phyloP scores from a whole-genome alignment of 1,140 invertebrate species.

The Drosophila sp. region DNA sequence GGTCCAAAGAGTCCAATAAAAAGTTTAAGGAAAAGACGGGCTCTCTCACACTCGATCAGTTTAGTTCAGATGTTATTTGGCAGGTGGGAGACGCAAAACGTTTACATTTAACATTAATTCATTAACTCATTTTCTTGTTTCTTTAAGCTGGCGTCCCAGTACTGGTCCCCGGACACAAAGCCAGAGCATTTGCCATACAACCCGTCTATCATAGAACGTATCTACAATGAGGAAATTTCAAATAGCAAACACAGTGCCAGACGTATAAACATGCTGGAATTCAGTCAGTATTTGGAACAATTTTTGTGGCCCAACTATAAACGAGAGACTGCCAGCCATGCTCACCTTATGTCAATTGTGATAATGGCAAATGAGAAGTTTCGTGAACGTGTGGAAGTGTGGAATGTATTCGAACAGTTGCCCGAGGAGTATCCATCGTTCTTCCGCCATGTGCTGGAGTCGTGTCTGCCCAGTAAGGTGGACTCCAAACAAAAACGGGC shows the following conservation, averaged over 20 bases:
- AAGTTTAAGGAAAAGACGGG: conserved; percentile 44
- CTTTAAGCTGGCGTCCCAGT: conserved; percentile 91
- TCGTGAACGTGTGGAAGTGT: conserved; percentile 97
- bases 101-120: conserved; percentile 4
- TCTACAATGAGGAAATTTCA: conserved; percentile 92
- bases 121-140: neutral
- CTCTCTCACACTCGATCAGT: conserved; percentile 91
- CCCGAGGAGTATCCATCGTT: conserved; percentile 93
- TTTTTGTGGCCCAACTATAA: conserved; percentile 98
- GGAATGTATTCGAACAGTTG: conserved; percentile 94
- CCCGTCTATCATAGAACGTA: conserved; percentile 90
- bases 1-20: conserved; percentile 20
- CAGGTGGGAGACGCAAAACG: conserved; percentile 56
- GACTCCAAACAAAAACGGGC: conserved; percentile 47
- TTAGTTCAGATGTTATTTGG: conserved; percentile 86
- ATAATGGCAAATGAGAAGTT: conserved; percentile 99
- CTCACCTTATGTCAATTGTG: conserved; percentile 97
- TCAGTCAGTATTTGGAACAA: conserved; percentile 98
- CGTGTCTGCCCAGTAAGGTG: conserved; percentile 53
- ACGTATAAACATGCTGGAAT: conserved; percentile 97
- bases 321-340: conserved; percentile 87
- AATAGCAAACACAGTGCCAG: conserved; percentile 90
- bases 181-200: conserved; percentile 88
- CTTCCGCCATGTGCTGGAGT: conserved; percentile 93
- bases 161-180: conserved; percentile 93